phyloP scores from a whole-genome alignment of 2,888 invertebrate genomes.

The Drosophila siamana region DNA sequence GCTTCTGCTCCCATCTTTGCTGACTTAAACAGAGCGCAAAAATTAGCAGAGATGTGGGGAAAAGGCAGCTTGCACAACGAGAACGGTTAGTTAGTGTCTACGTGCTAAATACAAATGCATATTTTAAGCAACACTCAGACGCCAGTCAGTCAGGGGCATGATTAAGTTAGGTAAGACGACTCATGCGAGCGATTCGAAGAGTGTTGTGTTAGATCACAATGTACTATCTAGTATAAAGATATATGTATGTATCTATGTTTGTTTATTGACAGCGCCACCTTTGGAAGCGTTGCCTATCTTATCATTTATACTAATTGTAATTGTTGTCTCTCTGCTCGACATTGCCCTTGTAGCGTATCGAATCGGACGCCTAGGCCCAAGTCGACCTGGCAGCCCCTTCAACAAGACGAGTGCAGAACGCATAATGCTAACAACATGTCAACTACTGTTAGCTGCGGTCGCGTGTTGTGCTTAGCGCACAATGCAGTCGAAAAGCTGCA shows the following conservation, averaged over 20 bases:
- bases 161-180: slow-evolving; percentile 33
- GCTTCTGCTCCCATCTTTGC: not conserved
- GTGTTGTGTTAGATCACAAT: slow-evolving; percentile 3
- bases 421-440: slow-evolving; percentile 73
- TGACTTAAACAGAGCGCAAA: not conserved
- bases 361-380: no score
- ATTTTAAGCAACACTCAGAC: not conserved
- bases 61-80: not conserved
- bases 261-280: slow-evolving; percentile 4
- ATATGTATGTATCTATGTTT: not conserved
- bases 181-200: not conserved
- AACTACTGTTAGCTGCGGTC: slow-evolving; percentile 79
- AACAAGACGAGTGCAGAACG: not conserved
- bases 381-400: slow-evolving; percentile 23
- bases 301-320: slow-evolving; percentile 26
- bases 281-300: slow-evolving; percentile 38
- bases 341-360: slow-evolving; percentile 33
- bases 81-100: slow-evolving; percentile 5
- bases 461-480: no score
- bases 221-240: no score
- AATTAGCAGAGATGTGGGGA: not conserved
- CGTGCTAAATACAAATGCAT: slow-evolving; percentile 1
- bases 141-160: slow-evolving; percentile 33
- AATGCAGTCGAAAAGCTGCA: slow-evolving; percentile 26
- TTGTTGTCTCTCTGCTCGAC: slow-evolving; percentile 12